Evolutionary conservation across 2,797 vertebrate genomes (phyloP).

Genomic region (Tamandua tetradactyla): DNA sequence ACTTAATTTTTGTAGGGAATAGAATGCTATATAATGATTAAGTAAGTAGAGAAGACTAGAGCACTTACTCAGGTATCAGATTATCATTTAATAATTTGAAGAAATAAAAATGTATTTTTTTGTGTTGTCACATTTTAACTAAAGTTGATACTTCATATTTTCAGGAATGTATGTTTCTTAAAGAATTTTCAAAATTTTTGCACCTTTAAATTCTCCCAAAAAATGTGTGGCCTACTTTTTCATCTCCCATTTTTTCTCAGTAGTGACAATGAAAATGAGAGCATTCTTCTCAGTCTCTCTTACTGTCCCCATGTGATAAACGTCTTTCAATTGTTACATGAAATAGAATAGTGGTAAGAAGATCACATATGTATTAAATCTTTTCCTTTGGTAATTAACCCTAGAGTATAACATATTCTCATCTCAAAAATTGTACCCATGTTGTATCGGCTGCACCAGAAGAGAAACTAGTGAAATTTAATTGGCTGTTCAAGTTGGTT

Average conservation of each 20-base stretch:
- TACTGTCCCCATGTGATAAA: not conserved
- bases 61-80: not conserved
- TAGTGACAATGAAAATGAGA: not conserved
- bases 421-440: not conserved
- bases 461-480: not conserved
- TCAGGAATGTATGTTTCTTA: not conserved
- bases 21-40: not conserved
- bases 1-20: not conserved
- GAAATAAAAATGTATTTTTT: not conserved
- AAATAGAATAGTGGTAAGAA: not conserved
- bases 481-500: not conserved
- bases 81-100: not conserved
- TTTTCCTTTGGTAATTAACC: not conserved
- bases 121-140: not conserved
- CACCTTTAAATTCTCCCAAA: not conserved
- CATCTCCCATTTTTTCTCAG: not conserved
- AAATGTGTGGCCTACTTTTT: not conserved
- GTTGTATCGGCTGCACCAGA: not conserved
- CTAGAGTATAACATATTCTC: not conserved
- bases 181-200: not conserved
- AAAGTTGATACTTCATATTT: not conserved
- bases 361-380: not conserved
- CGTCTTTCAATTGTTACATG: not conserved
- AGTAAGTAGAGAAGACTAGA: not conserved
- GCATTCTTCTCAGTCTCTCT: not conserved